A percentile compares a stretch with the other conserved stretches of the same genome.
phyloP scores from a whole-genome alignment of 2,113 vertebrate genomes.

The Mobula birostris region DNA sequence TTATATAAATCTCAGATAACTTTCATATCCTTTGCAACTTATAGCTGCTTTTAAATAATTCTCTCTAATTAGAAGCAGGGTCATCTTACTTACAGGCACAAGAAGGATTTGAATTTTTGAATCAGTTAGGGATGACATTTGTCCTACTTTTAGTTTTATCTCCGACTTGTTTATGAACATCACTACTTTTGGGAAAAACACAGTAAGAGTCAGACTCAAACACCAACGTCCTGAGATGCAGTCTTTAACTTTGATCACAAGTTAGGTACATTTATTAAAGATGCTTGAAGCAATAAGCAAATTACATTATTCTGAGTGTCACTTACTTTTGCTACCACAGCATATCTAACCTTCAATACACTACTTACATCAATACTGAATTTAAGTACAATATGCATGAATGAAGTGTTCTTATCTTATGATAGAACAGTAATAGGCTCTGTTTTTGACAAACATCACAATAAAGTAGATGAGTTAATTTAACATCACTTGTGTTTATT shows the following conservation, averaged over 20 bases:
- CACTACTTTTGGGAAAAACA: not conserved
- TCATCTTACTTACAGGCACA: not conserved
- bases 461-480: conserved; percentile 1
- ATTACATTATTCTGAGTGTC: not conserved
- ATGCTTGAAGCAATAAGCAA: conserved; percentile 7
- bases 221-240: not conserved
- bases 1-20: conserved; percentile 2
- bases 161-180: not conserved
- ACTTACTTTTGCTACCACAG: not conserved
- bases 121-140: not conserved
- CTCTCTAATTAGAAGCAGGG: not conserved
- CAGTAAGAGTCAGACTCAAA: not conserved
- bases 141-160: not conserved
- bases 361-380: conserved; percentile 19
- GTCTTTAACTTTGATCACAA: not conserved
- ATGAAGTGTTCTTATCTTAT: conserved; percentile 10
- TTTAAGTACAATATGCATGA: conserved; percentile 23
- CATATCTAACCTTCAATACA: not conserved
- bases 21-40: not conserved
- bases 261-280: not conserved
- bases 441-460: conserved; percentile 2
- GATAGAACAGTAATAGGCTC: conserved; percentile 20
- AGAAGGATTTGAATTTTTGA: not conserved
- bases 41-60: not conserved
- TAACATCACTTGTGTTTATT: not conserved